phyloP scores from a whole-genome alignment of 2,797 vertebrate genomes.

The Myripristis murdjan region DNA sequence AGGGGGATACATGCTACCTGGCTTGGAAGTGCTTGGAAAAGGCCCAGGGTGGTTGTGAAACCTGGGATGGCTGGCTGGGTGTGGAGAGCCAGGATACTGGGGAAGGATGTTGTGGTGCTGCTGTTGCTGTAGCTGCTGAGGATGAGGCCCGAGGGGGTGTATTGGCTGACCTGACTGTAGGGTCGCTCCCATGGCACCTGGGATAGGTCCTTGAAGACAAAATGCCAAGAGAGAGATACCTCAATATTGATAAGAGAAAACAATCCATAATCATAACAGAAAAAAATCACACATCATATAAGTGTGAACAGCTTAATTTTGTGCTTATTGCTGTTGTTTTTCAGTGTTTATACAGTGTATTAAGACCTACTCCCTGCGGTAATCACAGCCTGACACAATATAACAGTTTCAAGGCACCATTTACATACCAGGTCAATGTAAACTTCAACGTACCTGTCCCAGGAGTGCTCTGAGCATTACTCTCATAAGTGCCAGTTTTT shows the following conservation, averaged over 20 bases:
- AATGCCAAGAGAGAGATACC: slow-evolving; percentile 5
- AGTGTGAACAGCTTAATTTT: background rate
- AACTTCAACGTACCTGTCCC: slow-evolving; percentile 76
- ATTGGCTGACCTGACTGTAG: slow-evolving; percentile 77
- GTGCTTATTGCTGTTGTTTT: no score
- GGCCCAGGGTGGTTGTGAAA: slow-evolving; percentile 84
- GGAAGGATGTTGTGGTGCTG: slow-evolving; percentile 83
- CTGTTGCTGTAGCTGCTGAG: slow-evolving; percentile 79
- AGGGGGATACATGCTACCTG: slow-evolving; percentile 84
- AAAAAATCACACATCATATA: background rate
- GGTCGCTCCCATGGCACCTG: slow-evolving; percentile 69
- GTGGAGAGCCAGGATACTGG: slow-evolving; percentile 86
- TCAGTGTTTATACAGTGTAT: background rate
- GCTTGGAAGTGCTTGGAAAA: slow-evolving; percentile 89
- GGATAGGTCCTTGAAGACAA: slow-evolving; percentile 68
- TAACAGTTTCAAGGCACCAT: background rate
- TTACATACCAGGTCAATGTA: slow-evolving; percentile 12
- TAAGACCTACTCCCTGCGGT: no score
- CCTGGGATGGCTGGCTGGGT: slow-evolving; percentile 86
- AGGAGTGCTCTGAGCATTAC: slow-evolving; percentile 60
- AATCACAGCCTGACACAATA: background rate
- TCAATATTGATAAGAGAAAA: background rate
- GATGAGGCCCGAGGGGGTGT: slow-evolving; percentile 75
- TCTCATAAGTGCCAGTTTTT: slow-evolving; percentile 88
- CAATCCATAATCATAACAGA: background rate